phyloP scores from a whole-genome alignment of 1,140 invertebrate genomes.

The Magallana ariakensis region DNA sequence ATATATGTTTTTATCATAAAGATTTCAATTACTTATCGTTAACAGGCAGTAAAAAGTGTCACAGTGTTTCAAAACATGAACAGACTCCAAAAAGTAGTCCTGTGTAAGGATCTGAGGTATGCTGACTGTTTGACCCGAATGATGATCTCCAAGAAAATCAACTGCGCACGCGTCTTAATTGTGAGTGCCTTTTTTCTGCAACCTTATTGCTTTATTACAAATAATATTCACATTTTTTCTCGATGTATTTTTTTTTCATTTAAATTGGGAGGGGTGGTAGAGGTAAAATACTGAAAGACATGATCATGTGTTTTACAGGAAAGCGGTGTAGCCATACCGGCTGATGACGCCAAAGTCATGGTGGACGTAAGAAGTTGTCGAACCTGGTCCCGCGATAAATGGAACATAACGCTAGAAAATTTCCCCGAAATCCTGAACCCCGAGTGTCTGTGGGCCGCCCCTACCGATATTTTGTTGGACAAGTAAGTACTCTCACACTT shows the following conservation, averaged over 20 bases:
- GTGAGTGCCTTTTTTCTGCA: slow-evolving; percentile 33
- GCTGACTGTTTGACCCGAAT: slow-evolving; percentile 49
- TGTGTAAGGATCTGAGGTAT: slow-evolving; percentile 43
- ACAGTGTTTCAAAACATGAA: slow-evolving; percentile 41
- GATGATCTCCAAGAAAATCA: slow-evolving; percentile 42
- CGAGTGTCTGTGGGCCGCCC: slow-evolving; percentile 41
- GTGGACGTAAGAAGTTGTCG: slow-evolving; percentile 48
- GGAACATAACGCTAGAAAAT: slow-evolving; percentile 52
- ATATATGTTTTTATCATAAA: neutral
- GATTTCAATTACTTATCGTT: neutral
- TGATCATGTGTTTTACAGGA: slow-evolving; percentile 11
- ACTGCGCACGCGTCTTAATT: slow-evolving; percentile 50
- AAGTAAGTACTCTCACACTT: slow-evolving; percentile 36
- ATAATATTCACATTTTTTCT: neutral
- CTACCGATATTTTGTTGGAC: slow-evolving; percentile 47
- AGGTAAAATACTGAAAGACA: neutral
- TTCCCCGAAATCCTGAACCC: slow-evolving; percentile 50
- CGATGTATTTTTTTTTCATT: neutral
- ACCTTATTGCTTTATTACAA: neutral
- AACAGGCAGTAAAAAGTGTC: slow-evolving; percentile 10
- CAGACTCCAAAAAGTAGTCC: slow-evolving; percentile 27
- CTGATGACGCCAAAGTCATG: slow-evolving; percentile 12
- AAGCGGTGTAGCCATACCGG: neutral
- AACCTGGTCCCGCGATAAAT: slow-evolving; percentile 49
- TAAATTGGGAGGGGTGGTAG: too few species aligned